A percentile compares a stretch with the other conserved stretches of the same genome.
Evolutionary conservation across 2,113 vertebrate genomes (phyloP).

Genomic region (Cynopterus brachyotis): DNA sequence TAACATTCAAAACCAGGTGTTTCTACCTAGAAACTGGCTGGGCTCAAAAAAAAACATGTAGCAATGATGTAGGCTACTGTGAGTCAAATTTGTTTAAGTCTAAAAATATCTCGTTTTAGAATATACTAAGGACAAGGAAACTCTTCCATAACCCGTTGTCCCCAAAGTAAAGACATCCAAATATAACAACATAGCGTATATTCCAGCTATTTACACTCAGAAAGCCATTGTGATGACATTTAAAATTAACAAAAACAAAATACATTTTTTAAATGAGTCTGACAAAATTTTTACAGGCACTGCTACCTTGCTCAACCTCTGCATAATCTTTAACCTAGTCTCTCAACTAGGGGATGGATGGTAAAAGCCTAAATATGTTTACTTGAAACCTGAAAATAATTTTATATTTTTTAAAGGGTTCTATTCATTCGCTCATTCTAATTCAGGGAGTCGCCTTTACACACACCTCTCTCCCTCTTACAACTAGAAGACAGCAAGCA

Average conservation of each 20-base stretch:
- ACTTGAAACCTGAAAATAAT: constrained; percentile 65
- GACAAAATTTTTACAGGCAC: background rate
- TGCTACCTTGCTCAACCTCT: background rate
- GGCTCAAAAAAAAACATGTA: background rate
- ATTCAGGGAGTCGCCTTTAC: background rate
- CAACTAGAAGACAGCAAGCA: constrained; percentile 59
- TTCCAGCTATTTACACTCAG: background rate
- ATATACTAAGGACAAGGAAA: constrained; percentile 37
- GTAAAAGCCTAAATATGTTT: constrained; percentile 68
- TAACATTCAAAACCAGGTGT: constrained; percentile 30
- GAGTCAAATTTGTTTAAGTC: constrained; percentile 51
- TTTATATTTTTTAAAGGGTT: constrained; percentile 37
- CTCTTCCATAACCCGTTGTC: background rate
- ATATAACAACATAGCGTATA: background rate
- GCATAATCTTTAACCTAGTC: constrained; percentile 50
- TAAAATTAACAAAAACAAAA: constrained; percentile 36
- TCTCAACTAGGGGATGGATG: constrained; percentile 73
- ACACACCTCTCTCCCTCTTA: constrained; percentile 46
- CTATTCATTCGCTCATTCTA: background rate
- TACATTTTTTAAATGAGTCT: background rate
- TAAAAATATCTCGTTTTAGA: constrained; percentile 27
- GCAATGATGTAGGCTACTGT: background rate
- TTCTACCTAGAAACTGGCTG: background rate
- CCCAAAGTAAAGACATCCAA: background rate
- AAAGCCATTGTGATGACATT: background rate